These are phyloP conservation scores for Periphyllus acericola DNA, from an alignment of 2,888 invertebrate genomes.

Conservation along the genomic window DNA sequence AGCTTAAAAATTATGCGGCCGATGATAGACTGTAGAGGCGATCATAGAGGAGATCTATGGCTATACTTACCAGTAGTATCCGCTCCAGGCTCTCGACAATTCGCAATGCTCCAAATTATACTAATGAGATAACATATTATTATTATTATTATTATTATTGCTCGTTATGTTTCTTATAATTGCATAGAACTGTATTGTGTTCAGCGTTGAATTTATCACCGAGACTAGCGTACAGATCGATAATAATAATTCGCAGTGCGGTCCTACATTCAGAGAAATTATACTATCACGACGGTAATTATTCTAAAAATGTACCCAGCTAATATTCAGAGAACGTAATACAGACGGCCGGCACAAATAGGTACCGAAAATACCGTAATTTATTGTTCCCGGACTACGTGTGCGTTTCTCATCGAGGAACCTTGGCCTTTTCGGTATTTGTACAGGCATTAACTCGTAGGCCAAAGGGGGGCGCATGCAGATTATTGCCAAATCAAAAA, in stretches of 20 bases:
- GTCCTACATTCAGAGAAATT: background rate
- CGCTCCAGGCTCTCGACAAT: background rate
- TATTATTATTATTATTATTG: background rate
- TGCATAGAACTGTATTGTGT: background rate
- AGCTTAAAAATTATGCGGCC: too few relatives aligned
- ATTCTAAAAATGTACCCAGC: background rate
- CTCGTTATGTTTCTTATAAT: background rate
- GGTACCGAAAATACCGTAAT: too few relatives aligned
- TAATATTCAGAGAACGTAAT: background rate
- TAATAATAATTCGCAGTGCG: background rate
- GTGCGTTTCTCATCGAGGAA: too few relatives aligned
- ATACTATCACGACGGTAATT: background rate
- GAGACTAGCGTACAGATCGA: background rate
- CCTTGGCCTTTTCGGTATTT: too few relatives aligned
- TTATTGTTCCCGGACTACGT: too few relatives aligned
- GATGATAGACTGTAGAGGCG: too few relatives aligned
- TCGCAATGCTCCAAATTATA: background rate
- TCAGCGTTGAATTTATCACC: background rate
- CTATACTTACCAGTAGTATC: background rate
- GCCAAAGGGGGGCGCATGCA: too few relatives aligned
- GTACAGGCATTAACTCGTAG: too few relatives aligned
- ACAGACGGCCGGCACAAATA: background rate
- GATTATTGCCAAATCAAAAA: too few relatives aligned
- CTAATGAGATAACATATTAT: too few relatives aligned
- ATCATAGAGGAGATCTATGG: too few relatives aligned